Base-by-base conservation (phyloP, 1,140 invertebrate genomes). In the Papilio polyxenes region DNA sequence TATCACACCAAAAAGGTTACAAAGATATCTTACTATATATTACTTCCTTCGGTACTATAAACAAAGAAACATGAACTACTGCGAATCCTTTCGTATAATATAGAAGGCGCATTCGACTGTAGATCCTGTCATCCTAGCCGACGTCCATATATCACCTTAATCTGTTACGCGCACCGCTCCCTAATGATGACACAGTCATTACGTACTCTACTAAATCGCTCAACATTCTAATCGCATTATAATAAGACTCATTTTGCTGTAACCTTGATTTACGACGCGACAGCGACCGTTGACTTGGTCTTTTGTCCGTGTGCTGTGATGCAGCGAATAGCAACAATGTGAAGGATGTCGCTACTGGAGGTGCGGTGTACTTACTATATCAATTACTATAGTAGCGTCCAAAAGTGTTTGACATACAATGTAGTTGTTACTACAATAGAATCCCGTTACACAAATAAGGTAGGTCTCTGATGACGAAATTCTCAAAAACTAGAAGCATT, bases 91-190 rank as follows among this genome's bases (percentile, higher is more conserved):
- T 72, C 11, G 11, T 17, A 10, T 72, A 72, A 72, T 37, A 72
- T 40, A 72, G 13, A 62, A n/a, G n/a, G 13, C 9, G 44, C 75
- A 56, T 77, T 77, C 49, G 48, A 31, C 20, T 53, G 75, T 31
- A 56, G 75, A 23, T 77, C 49, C 75, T 77, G 75, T 23, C 75
- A 17, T 53, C 48, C n/a, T 37, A 77, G 48, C 1, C 40, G 72
- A 74, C 74, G 11, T 10, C 49, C 79, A 85, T 76, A 77, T 69
- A 78, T 82, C 83, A 81, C 85, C 86, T 85, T 88, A 88, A 85
- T 85, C 84, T 86, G 84, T 88, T 84, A 87, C 85, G 85, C 82
- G 86, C 85, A 86, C 85, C 82, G 86, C 87, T 83, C 85, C 83
- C 84, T 85, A 83, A 85, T 86, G 83, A 84, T 81, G 74, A 75